Conservation (phyloP, 1,140 invertebrate species). For the Calycopis cecrops region DNA sequence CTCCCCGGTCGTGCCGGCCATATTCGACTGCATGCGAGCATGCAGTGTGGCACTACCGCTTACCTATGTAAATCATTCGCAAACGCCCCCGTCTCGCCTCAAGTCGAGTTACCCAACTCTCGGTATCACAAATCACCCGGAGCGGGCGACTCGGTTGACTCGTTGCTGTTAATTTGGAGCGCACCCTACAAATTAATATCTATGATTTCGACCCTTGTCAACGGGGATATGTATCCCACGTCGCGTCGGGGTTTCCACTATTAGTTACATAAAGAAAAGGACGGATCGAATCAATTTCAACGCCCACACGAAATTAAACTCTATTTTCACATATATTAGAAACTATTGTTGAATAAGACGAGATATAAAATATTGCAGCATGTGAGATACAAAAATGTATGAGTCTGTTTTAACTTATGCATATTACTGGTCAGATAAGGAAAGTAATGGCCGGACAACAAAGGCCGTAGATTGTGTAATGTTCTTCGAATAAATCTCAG, state of each 20-base stretch:
- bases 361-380: not conserved
- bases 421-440: not conserved
- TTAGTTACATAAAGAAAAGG: slow-evolving; percentile 10
- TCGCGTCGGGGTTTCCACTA: slow-evolving; percentile 13
- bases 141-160: slow-evolving; percentile 46
- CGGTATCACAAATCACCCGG: slow-evolving; percentile 53
- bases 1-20: too few relatives aligned
- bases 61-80: too few relatives aligned
- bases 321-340: not conserved
- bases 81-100: too few relatives aligned
- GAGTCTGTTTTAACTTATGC: not conserved
- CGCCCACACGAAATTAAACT: not conserved
- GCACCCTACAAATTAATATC: slow-evolving; percentile 67
- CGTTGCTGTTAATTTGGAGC: slow-evolving; percentile 60
- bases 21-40: too few relatives aligned
- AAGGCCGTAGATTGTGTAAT: too few relatives aligned
- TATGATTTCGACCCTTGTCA: slow-evolving; percentile 68
- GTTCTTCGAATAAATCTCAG: too few relatives aligned
- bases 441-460: too few relatives aligned
- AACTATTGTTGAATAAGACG: not conserved
- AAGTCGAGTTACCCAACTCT: not conserved
- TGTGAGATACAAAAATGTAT: too few relatives aligned
- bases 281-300: not conserved
- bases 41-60: too few relatives aligned
- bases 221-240: slow-evolving; percentile 29